These are phyloP conservation scores for Heliconius himera DNA, from an alignment of 1,140 invertebrate species.

Conservation along the genomic window DNA sequence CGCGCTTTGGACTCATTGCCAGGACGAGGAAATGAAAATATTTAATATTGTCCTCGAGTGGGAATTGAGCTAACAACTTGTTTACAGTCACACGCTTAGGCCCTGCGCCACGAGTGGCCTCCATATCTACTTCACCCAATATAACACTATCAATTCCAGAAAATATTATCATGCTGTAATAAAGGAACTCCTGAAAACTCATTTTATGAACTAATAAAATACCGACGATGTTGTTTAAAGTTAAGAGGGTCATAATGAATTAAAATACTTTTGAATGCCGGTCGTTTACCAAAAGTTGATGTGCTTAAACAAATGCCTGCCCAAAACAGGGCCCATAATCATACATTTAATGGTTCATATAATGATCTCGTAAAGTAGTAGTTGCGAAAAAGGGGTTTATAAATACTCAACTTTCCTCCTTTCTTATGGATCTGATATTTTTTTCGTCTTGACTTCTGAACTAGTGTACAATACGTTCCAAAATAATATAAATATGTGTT, in stretches of 20 bases:
- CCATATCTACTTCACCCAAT: neutral
- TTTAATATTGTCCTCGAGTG: too few relatives aligned
- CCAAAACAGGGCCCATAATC: constrained; percentile 70
- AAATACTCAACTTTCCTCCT: constrained; percentile 42
- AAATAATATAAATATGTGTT: too few relatives aligned
- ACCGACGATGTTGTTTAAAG: constrained; percentile 53
- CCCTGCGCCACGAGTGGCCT: too few relatives aligned
- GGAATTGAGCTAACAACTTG: neutral
- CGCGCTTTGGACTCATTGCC: too few relatives aligned
- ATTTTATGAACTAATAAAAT: constrained; percentile 64
- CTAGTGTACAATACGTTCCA: too few relatives aligned
- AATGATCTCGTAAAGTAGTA: constrained; percentile 77
- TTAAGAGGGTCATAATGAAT: constrained; percentile 65
- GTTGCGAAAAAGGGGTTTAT: constrained; percentile 54
- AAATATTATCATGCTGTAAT: constrained; percentile 15
- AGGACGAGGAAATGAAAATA: too few relatives aligned
- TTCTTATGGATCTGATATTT: constrained; percentile 20
- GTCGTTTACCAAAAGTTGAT: constrained; percentile 75
- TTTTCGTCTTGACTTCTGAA: too few relatives aligned
- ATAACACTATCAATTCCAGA: neutral
- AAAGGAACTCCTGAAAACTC: constrained; percentile 36
- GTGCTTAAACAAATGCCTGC: constrained; percentile 72
- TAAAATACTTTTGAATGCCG: constrained; percentile 68
- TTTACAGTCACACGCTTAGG: neutral
- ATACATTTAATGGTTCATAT: constrained; percentile 76